Base-by-base conservation (phyloP, 92 coral and sea anemone species). In the Virgularia gustaviana region DNA sequence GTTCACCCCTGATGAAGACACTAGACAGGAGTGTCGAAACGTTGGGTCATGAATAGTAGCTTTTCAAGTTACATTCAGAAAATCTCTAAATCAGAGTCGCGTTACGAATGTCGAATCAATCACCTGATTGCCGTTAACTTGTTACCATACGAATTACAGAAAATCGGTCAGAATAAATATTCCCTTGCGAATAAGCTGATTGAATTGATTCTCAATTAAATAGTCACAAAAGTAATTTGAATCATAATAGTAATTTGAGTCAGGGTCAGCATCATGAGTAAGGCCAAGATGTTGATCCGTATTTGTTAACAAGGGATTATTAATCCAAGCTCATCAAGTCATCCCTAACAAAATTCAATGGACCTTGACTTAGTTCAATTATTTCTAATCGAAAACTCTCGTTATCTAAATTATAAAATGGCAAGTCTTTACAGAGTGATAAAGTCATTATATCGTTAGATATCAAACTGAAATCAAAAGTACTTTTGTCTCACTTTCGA, bases 201-300 rank as follows among this genome's bases (percentile, higher is more conserved):
- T 57, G 7, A 27, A 57, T 9, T 27, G 37, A 57, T 57, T 24
- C 19, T 57, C 64, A 24, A 31, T 57, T 9, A 57, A 57, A 31
- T 57, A 57, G 27, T 51, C 57, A 51, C 57, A 51, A 51, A 51
- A 51, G 27, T 51, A 51, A 13, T 51, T 51, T 51, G 27, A 51
- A 51, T 51, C 57, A 51, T 32, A 51, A 51, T 51, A 4, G 28
- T 20, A 51, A 51, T 5, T 27, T 5, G n/a, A 24, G 34, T 24
- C 64, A 13, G 36, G 33, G 19, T 28, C 15, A 57, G 34, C 15
- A 31, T 57, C 11, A 8, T 20, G 6, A 15, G 29, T 41, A 18
- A 23, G 64, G 18, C 11, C 36, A 24, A 31, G 7, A 2, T n/a
- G 16, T 24, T 18, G 5, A 41, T 51, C 27, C 27, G 55, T 25